Percentiles rank a stretch among this genome's conserved stretches.
Conservation (phyloP, 2,113 vertebrate genomes). For the Diadophis punctatus region DNA sequence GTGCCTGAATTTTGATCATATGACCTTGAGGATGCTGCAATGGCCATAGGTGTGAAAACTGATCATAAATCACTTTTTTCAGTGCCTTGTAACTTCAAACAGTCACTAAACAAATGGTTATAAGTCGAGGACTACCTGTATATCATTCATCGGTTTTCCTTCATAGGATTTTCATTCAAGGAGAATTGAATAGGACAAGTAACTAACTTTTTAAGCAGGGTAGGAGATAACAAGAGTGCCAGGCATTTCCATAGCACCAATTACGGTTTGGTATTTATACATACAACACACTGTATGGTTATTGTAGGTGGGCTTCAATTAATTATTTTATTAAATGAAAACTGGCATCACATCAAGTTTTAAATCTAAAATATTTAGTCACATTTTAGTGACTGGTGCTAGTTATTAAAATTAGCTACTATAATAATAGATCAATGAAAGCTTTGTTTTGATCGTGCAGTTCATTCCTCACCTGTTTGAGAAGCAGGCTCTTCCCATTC, state of each 20-base stretch:
- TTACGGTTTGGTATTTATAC: background rate
- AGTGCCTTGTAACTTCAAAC: background rate
- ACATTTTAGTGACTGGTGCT: background rate
- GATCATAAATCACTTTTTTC: background rate
- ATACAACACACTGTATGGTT: background rate
- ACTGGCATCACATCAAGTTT: background rate
- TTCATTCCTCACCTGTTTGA: conserved; percentile 13
- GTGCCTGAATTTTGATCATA: background rate
- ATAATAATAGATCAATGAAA: conserved; percentile 35
- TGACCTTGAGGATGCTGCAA: background rate
- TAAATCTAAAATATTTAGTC: conserved; percentile 21
- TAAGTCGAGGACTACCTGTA: background rate
- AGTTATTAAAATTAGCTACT: conserved; percentile 32
- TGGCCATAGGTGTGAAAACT: background rate
- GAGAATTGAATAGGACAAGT: background rate
- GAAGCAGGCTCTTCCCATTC: conserved; percentile 5
- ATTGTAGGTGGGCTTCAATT: background rate
- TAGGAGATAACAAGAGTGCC: background rate
- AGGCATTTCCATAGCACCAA: background rate
- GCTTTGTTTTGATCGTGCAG: conserved; percentile 13
- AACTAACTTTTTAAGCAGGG: background rate
- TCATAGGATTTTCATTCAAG: background rate
- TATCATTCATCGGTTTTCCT: background rate
- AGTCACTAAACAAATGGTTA: background rate
- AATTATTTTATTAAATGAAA: background rate